Conservation (phyloP, 1,140 invertebrate genomes). For the Teleogryllus occipitalis region DNA sequence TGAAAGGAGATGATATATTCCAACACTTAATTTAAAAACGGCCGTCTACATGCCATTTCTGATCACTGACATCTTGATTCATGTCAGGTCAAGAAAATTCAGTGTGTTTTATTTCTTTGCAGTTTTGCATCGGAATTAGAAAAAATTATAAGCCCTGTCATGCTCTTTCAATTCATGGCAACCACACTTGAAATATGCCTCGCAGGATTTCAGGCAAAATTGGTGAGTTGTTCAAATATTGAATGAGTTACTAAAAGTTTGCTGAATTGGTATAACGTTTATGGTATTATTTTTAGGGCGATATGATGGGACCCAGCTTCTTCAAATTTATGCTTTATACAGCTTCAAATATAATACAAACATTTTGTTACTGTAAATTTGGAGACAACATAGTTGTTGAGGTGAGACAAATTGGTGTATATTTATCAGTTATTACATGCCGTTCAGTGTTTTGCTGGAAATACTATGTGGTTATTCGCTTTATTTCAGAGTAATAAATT, state of each 20-base stretch:
- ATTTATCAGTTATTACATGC: too few species aligned
- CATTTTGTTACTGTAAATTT: not conserved
- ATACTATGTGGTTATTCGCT: not conserved
- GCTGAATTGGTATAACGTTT: not conserved
- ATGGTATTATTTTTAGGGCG: not conserved
- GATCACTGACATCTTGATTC: too few species aligned
- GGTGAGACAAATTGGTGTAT: not conserved
- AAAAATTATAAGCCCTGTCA: not conserved
- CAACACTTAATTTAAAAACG: too few species aligned
- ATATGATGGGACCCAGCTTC: not conserved
- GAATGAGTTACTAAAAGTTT: not conserved
- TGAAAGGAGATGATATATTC: too few species aligned
- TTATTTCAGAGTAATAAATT: slow-evolving; percentile 8
- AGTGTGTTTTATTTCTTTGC: not conserved
- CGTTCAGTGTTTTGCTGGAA: too few species aligned
- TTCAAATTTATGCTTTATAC: not conserved
- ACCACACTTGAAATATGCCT: not conserved
- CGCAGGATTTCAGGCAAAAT: not conserved
- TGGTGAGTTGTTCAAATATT: not conserved
- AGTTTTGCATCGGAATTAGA: not conserved
- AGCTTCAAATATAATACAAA: not conserved
- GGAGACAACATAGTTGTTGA: not conserved
- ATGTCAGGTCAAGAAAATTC: too few species aligned
- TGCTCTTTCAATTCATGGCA: not conserved
- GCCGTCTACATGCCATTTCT: too few species aligned